Evolutionary conservation across 2,888 invertebrate genomes (phyloP), one percentile per base, ranked within the genome.

Genomic region (Leucophora obtusa): DNA sequence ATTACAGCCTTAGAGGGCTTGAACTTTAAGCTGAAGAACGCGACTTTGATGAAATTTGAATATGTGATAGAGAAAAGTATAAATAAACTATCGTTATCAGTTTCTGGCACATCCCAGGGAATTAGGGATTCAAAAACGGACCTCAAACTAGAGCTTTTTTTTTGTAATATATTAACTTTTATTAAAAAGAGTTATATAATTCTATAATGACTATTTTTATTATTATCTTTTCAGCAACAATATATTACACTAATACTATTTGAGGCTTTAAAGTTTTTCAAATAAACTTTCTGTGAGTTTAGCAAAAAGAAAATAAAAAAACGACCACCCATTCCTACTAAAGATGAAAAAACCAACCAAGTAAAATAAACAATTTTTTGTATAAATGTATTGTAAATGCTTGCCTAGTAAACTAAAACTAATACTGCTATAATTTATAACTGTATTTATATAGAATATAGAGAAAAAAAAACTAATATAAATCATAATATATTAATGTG

Each of bases 311-410:
- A 53, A 69, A 47, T n/a, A n/a, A 21, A 18, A 35, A 63, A 17
- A 58, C 24, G 47, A 71, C 66, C 65, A 77, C 63, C 59, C 65
- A 54, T 66, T 56, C 63, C 69, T 50, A 38, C 0, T 14, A 4
- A 65, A 28, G 56, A 28, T 15, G 24, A 35, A 53, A 14, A 14
- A 24, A 59, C 24, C 43, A 77, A n/a, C n/a, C n/a, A n/a, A n/a
- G 15, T 15, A 47, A 35, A 0, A 35, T n/a, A 59, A 1, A 50
- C 33, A 65, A 59, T 24, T 73, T 73, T 77, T 77, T 77, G 70
- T 77, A 77, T 77, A 77, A 77, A 77, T 71, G 59, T 77, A 77
- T 60, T 77, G 71, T 71, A 77, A 77, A 77, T 77, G 77, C 77
- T 77, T 77, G 77, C 71, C 59, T 75, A 75, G 74, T 47, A 35